A percentile compares a stretch with the other conserved stretches of the same genome.
phyloP scores from a whole-genome alignment of 2,888 invertebrate genomes.

The Apamea epomidion region DNA sequence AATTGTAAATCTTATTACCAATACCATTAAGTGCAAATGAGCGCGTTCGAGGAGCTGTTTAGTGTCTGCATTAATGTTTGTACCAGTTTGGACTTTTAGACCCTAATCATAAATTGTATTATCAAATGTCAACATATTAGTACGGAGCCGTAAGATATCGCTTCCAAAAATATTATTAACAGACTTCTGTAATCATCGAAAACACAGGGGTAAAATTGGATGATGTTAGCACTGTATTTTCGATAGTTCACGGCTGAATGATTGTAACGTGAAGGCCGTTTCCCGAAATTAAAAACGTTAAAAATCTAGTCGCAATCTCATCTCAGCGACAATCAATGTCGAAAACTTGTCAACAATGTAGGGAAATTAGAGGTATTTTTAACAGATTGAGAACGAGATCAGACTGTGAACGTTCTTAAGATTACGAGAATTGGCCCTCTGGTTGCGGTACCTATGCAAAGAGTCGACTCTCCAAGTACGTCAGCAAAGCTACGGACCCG shows the following conservation, averaged over 20 bases:
- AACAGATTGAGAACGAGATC: no score
- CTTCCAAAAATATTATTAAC: constrained; percentile 1
- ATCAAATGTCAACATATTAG: neutral
- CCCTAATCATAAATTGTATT: neutral
- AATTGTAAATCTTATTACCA: neutral
- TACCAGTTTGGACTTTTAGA: neutral
- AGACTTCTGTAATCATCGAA: neutral
- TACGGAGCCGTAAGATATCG: neutral
- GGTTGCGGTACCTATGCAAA: no score
- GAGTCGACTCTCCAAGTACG: no score
- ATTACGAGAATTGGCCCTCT: no score
- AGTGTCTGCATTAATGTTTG: neutral
- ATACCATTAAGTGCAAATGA: neutral
- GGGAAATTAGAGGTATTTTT: no score
- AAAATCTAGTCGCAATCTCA: no score
- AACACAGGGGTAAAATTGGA: neutral
- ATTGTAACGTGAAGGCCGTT: no score
- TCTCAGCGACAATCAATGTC: no score
- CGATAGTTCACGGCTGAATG: neutral
- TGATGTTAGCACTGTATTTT: neutral
- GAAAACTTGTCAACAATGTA: no score
- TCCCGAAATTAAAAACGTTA: no score
- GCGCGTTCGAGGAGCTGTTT: neutral
- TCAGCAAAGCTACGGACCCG: no score
- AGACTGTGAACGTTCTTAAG: no score